Evolutionary conservation across 2,888 invertebrate species (phyloP), one percentile per base, ranked within the genome.

Genomic region (Tenthredo amoena): DNA sequence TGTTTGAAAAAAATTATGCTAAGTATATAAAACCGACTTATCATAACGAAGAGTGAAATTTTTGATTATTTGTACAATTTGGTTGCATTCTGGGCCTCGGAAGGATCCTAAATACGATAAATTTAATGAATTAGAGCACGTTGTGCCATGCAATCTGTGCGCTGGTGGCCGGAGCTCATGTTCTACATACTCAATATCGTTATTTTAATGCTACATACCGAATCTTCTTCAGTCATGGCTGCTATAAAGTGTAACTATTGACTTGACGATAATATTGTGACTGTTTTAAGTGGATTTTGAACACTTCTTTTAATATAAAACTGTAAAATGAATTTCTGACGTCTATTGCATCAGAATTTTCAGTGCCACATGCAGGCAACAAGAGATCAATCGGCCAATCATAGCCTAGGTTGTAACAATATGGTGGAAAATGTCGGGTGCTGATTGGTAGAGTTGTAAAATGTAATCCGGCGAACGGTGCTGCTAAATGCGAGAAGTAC

Each of bases 151-250:
- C 68, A 83, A 50, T 83, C 71, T 83, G 83, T 68, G 68, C 50
- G 37, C 83, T 50, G 68, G 37, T 68, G 62, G 21, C 50, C 37
- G 37, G 34, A 81, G 37, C 50, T n/a, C 43, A 74, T 47, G 43
- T 26, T 21, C 18, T 62, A 18, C 47, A 12, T n/a, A 37, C 31
- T 47, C 4, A 55, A 21, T 37, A 81, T 74, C 72, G 21, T 86
- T 62, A 68, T 81, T 74, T 68, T 58, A 68, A 74, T 72, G 79
- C 62, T 85, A 93, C 94, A 91, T 93, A 95, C 95, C 90, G 94
- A 94, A 88, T 95, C 95, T 90, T 95, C 95, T 90, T 95, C 95
- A 31, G 94, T 94, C 95, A 95, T 95, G 90, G 72, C 86, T 40
- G 21, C 10, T 18, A 31, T 31, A 18, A 31, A 34, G 34, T 34